Evolutionary conservation across 2,888 invertebrate species (phyloP), one percentile per base, ranked within the genome.

Genomic region (Venusia cambrica): DNA sequence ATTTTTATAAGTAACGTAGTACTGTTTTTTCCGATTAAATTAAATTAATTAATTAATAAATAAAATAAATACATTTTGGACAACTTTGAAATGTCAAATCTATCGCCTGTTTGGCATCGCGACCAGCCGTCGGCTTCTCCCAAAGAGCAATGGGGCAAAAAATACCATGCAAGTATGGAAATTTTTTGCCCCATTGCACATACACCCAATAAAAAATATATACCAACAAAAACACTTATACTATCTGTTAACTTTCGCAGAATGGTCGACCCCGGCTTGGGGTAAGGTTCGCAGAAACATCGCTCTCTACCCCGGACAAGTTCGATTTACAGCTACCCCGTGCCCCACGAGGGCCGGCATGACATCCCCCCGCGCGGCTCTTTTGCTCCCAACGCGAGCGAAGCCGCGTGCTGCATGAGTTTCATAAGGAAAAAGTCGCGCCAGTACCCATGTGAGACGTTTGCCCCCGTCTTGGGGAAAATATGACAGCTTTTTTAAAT

Each of bases 211-310:
- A 16, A 16, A 16, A 16, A n/a, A 4, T 16, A 2, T 5, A 16
- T 1, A 16, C 1, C 1, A 4, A 5, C 16, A 5, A 1, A 5
- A 3, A 1, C n/a, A n/a, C 5, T 4, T 10, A 9, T 10, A n/a
- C 6, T 5, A 2, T 4, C 4, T 6, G 3, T 6, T 9, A 3
- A 3, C 13, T 6, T 7, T 25, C 5, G 6, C 57, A 74, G 71
- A 66, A 61, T 19, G 64, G 62, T 0, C 66, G 71, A 1, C 65
- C 72, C 0, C 68, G 73, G 0, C 62, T 72, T 0, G 77, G 76
- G 1, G 84, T 84, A 1, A 62, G 84, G 1, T 83, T 84, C 54
- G 81, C 81, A 0, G 84, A 84, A 51, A 80, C 80, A 0, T 74
- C 80, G 0, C 56, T 79, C 9, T 62, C 74, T 0, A 65, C 61